phyloP scores from a whole-genome alignment of 2,888 invertebrate species.

The Mechanitis mazaeus region DNA sequence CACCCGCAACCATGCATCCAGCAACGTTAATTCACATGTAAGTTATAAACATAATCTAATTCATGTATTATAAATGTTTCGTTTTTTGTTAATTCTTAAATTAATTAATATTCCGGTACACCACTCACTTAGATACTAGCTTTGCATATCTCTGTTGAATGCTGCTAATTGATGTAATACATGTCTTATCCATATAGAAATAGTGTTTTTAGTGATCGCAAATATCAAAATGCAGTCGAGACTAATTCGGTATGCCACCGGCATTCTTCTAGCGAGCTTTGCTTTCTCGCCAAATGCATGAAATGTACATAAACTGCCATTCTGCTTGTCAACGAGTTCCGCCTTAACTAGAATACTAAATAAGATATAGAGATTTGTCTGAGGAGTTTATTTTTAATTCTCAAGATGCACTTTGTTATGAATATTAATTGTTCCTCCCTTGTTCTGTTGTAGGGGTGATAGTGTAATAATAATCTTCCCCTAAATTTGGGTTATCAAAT shows the following conservation, averaged over 20 bases:
- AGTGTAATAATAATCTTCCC: too few species aligned
- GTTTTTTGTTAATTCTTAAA: background rate
- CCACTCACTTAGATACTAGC: too few species aligned
- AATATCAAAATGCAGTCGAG: slow-evolving; percentile 62
- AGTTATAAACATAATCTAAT: slow-evolving; percentile 37
- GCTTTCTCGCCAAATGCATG: slow-evolving; percentile 66
- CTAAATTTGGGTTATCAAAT: too few species aligned
- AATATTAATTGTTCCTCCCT: too few species aligned
- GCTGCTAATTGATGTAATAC: background rate
- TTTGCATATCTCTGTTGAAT: too few species aligned
- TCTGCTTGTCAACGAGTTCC: slow-evolving; percentile 54
- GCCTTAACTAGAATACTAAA: background rate
- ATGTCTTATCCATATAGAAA: slow-evolving; percentile 29
- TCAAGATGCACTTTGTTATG: background rate
- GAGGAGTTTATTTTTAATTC: background rate
- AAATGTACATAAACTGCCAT: slow-evolving; percentile 65
- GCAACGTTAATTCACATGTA: slow-evolving; percentile 72
- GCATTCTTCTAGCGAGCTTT: slow-evolving; percentile 60
- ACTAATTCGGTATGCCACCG: slow-evolving; percentile 65
- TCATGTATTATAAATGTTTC: slow-evolving; percentile 3
- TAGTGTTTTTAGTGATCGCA: slow-evolving; percentile 65
- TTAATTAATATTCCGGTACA: background rate
- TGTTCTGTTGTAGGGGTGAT: too few species aligned
- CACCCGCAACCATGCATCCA: slow-evolving; percentile 66
- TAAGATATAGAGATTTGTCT: background rate